A percentile compares a stretch with the other conserved stretches of the same genome.
Conservation (phyloP, 1,140 invertebrate genomes). For the Chionoecetes opilio region DNA sequence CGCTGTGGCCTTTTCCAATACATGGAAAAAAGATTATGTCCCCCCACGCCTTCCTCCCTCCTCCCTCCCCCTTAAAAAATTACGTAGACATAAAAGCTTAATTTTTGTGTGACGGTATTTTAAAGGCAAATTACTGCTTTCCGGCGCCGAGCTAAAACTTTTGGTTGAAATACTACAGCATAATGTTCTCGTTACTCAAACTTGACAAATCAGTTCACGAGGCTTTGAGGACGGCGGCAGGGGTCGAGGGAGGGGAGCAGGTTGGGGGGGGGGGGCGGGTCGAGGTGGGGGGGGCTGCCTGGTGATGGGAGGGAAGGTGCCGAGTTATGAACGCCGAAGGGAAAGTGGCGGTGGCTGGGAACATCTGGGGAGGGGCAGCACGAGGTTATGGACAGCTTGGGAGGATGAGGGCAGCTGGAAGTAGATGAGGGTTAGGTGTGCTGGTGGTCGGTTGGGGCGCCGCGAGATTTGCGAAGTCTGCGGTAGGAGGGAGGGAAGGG, state of each 20-base stretch:
- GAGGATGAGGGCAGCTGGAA: background rate
- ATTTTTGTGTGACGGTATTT: background rate
- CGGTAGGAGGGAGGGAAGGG: background rate
- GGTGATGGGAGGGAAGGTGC: background rate
- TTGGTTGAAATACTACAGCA: background rate
- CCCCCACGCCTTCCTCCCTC: too few species aligned
- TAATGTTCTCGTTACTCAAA: constrained; percentile 30
- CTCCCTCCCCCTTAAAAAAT: too few species aligned
- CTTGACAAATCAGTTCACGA: constrained; percentile 19
- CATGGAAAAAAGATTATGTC: background rate
- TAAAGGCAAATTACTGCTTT: constrained; percentile 21
- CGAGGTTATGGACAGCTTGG: background rate
- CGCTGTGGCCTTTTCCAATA: background rate
- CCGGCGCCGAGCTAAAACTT: background rate
- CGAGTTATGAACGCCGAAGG: background rate
- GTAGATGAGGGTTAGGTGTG: background rate
- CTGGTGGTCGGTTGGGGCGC: background rate
- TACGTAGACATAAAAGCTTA: background rate
- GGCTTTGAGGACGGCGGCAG: background rate
- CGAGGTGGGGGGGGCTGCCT: background rate
- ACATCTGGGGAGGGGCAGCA: background rate
- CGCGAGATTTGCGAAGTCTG: background rate
- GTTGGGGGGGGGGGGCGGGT: background rate
- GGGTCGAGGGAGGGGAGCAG: background rate
- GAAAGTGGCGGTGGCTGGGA: background rate